Evolutionary conservation across 2,888 invertebrate genomes (phyloP).

Genomic region (Dermolepida albohirtum): DNA sequence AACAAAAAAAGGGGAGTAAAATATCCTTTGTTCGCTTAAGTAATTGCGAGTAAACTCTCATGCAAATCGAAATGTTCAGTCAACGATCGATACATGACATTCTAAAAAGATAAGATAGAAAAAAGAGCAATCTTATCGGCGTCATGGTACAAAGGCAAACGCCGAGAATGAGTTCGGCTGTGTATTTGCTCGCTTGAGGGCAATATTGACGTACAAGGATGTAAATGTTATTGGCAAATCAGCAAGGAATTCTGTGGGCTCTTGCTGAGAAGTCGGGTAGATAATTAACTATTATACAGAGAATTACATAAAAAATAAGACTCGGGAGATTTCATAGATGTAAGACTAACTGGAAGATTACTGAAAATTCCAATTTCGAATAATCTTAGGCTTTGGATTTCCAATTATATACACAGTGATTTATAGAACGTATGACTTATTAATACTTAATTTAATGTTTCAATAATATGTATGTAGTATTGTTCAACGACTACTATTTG

Average conservation of each 20-base stretch:
- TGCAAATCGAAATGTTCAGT: not conserved
- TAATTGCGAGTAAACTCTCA: no score
- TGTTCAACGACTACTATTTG: no score
- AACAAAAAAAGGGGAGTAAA: no score
- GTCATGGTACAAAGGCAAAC: conserved; percentile 9
- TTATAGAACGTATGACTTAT: no score
- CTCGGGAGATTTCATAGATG: no score
- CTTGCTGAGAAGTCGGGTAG: not conserved
- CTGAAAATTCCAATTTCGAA: no score
- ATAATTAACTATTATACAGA: conserved; percentile 12
- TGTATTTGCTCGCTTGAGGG: conserved; percentile 9
- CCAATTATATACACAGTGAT: no score
- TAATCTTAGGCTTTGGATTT: no score
- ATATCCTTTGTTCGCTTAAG: no score
- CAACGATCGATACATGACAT: not conserved
- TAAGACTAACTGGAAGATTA: no score
- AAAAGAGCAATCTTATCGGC: not conserved
- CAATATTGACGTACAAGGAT: conserved; percentile 2
- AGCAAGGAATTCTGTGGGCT: conserved; percentile 9
- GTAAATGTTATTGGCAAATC: conserved; percentile 24
- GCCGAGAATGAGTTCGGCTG: conserved; percentile 6
- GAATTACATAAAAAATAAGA: not conserved
- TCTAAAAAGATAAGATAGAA: not conserved
- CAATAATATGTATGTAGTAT: no score
- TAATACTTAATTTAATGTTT: no score